Evolutionary conservation across 1,140 invertebrate species (phyloP).

Genomic region (Drosophila nikananu): DNA sequence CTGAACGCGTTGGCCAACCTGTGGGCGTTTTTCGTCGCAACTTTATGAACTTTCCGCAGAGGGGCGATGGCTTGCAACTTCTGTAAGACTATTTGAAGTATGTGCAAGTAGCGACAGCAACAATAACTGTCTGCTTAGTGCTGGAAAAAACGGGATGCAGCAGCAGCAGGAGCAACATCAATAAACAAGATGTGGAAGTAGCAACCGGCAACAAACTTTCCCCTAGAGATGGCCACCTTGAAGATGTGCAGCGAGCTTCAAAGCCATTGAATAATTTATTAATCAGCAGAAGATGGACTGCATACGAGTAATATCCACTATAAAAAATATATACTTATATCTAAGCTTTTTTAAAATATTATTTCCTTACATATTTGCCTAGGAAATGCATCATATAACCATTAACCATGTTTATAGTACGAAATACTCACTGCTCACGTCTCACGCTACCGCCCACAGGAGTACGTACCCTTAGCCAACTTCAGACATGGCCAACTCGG

Average conservation of each 20-base stretch:
- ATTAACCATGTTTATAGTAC: background rate
- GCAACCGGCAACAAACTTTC: conserved; percentile 43
- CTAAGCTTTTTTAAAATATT: background rate
- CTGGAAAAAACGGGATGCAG: conserved; percentile 20
- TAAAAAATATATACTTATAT: too few relatives aligned
- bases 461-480: conserved; percentile 9
- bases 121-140: conserved; percentile 71
- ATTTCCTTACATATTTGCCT: background rate
- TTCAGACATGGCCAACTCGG: conserved; percentile 42
- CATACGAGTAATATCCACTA: background rate
- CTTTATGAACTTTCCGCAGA: conserved; percentile 74
- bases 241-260: background rate
- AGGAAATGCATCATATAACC: background rate
- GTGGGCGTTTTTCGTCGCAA: conserved; percentile 80
- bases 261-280: conserved; percentile 8
- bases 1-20: conserved; percentile 64
- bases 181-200: conserved; percentile 44
- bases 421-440: background rate
- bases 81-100: conserved; percentile 78
- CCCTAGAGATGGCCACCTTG: conserved; percentile 36
- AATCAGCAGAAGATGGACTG: background rate
- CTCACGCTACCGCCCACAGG: conserved; percentile 21
- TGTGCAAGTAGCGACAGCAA: conserved; percentile 67
- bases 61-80: conserved; percentile 44
- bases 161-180: conserved; percentile 42